phyloP scores from a whole-genome alignment of 2,797 vertebrate species.

The Schizopygopsis pylzovi region DNA sequence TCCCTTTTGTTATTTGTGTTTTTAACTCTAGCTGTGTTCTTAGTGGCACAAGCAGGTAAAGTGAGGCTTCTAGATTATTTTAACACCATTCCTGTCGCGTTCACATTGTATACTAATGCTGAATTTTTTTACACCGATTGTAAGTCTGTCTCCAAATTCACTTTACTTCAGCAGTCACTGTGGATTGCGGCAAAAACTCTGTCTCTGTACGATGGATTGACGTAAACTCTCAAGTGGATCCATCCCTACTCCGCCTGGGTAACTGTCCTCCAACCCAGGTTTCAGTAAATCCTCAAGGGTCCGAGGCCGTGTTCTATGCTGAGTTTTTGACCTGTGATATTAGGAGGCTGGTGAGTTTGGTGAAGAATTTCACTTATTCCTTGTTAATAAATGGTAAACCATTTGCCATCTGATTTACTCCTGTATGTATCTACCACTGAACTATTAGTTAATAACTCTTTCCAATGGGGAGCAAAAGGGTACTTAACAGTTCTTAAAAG shows the following conservation, averaged over 20 bases:
- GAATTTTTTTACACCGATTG: not conserved
- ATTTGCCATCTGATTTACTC: not conserved
- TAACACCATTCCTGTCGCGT: not conserved
- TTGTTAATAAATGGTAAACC: fast-evolving
- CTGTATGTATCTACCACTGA: not conserved
- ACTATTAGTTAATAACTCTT: not conserved
- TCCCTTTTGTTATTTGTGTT: slow-evolving; percentile 52
- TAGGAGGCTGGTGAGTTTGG: slow-evolving; percentile 66
- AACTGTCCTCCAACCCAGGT: slow-evolving; percentile 68
- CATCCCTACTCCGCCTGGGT: slow-evolving; percentile 69
- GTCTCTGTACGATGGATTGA: slow-evolving; percentile 72
- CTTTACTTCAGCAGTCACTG: slow-evolving; percentile 62
- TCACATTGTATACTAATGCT: not conserved
- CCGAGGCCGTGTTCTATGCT: slow-evolving; percentile 68
- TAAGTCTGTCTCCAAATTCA: not conserved
- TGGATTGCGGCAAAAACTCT: slow-evolving; percentile 70
- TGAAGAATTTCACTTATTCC: fast-evolving
- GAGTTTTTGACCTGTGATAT: slow-evolving; percentile 69
- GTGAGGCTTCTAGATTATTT: not conserved
- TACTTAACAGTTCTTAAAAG: not conserved
- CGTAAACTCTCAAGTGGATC: slow-evolving; percentile 54
- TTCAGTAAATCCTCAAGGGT: slow-evolving; percentile 22
- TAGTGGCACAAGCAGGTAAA: slow-evolving; percentile 68
- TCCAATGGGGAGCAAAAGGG: not conserved
- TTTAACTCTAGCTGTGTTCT: slow-evolving; percentile 39